Conservation (phyloP, 2,113 vertebrate species). For the Rana temporaria region DNA sequence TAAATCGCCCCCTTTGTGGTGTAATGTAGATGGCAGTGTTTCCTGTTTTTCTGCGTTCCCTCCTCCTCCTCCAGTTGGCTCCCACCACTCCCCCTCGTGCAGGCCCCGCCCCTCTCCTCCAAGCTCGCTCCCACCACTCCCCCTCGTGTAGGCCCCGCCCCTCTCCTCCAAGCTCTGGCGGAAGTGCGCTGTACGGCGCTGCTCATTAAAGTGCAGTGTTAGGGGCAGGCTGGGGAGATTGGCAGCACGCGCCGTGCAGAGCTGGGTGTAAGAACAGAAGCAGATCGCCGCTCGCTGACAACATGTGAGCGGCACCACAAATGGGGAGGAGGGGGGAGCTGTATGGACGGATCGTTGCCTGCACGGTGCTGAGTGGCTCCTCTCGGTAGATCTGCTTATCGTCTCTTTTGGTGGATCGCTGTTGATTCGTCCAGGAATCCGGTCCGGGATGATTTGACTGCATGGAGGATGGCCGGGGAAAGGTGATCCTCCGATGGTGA, state of each 20-base stretch:
- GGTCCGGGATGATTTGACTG: background rate
- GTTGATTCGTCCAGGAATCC: background rate
- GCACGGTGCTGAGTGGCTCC: background rate
- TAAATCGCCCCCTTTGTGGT: background rate
- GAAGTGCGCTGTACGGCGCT: constrained; percentile 35
- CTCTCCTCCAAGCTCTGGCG: constrained; percentile 39
- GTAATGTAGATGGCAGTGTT: constrained; percentile 39
- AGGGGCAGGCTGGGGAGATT: background rate
- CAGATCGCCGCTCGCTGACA: background rate
- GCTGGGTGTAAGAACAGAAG: background rate
- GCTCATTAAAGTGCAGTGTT: background rate
- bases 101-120: background rate
- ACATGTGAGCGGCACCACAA: background rate
- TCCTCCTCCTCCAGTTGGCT: background rate
- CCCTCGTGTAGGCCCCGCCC: background rate
- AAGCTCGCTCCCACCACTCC: background rate
- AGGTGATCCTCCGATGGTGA: constrained; percentile 13
- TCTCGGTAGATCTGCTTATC: no score
- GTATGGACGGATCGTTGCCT: background rate
- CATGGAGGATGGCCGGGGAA: background rate
- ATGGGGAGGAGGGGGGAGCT: constrained; percentile 11
- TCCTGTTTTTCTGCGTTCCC: constrained; percentile 42
- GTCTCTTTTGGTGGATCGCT: background rate
- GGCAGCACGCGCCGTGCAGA: background rate
- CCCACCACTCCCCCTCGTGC: background rate